Evolutionary conservation across 2,797 vertebrate species (phyloP), one percentile per base, ranked within the genome.

Genomic region (Oreochromis mossambicus): DNA sequence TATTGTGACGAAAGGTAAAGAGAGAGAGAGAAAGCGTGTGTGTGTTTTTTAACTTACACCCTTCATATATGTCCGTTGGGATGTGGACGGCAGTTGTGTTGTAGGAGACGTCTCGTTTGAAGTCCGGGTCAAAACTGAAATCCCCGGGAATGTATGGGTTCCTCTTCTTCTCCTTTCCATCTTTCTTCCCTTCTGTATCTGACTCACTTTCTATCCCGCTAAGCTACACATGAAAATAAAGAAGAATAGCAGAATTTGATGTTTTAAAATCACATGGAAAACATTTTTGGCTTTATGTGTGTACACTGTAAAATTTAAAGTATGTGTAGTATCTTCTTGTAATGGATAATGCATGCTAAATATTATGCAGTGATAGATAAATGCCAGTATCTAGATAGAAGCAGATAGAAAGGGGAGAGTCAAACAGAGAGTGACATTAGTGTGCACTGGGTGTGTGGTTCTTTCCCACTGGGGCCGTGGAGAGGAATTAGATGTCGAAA

Each of bases 61-160:
- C 98, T 91, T 99, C 97, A 9, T 98, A 99, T 93, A 99, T 99
- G 86, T 99, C 98, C 0, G 98, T 99, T 12, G 98, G 98, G 90
- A 99, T 99, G 89, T 99, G 98, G 76, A 99, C 98, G 0, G 98
- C 98, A 8, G 98, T 97, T 56, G 97, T 97, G 79, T 98, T 98
- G 94, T 97, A 99, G 21, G 97, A 98, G 1, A 98, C 97, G 11
- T 95, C 95, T 1, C 98, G 95, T 61, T 97, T 96, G 93, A 99
- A 99, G 88, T 96, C 95, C 2, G 97, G 95, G 91, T 99, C 98
- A 0, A 97, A 91, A 36, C 97, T 93, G 84, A 99, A 98, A 9
- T 97, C 96, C 2, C 97, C 96, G 3, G 97, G 97, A 88, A 95
- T 96, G 88, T 97, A 97, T 77, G 95, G 85, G 82, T 95, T 97